Conservation (phyloP, 1,140 invertebrate genomes). For the Drosophila bocqueti region DNA sequence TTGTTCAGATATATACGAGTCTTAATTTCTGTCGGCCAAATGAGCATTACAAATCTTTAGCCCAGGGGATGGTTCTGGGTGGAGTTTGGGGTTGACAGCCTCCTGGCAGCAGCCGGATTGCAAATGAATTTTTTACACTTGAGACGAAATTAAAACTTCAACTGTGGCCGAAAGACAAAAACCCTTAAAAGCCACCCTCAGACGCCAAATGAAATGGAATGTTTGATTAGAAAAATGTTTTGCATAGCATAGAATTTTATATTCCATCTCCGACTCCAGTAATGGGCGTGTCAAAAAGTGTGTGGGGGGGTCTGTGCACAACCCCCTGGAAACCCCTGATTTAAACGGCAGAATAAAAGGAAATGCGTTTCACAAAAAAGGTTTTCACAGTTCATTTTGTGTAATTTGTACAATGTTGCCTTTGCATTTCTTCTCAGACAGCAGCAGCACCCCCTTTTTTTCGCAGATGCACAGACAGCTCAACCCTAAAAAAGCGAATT, state of each 20-base stretch:
- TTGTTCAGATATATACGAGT: slow-evolving; percentile 41
- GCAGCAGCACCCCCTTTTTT: slow-evolving; percentile 11
- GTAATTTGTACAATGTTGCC: slow-evolving; percentile 72
- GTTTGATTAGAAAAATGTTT: slow-evolving; percentile 84
- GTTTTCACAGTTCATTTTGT: slow-evolving; percentile 81
- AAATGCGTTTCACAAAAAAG: slow-evolving; percentile 74
- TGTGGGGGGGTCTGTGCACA: slow-evolving; percentile 2
- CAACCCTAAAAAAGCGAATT: slow-evolving; percentile 70
- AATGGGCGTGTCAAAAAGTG: slow-evolving; percentile 55
- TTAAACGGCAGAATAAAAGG: slow-evolving; percentile 49
- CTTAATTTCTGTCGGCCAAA: slow-evolving; percentile 69
- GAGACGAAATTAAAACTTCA: slow-evolving; percentile 69
- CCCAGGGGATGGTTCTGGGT: slow-evolving; percentile 4
- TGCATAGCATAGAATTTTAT: slow-evolving; percentile 80
- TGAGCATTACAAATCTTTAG: slow-evolving; percentile 62
- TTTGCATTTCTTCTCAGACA: slow-evolving; percentile 56
- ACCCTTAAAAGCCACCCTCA: slow-evolving; percentile 36
- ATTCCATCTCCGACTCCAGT: slow-evolving; percentile 26
- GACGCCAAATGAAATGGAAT: slow-evolving; percentile 76
- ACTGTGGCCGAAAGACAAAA: slow-evolving; percentile 38
- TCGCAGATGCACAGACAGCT: slow-evolving; percentile 32
- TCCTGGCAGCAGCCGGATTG: slow-evolving; percentile 34
- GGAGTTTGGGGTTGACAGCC: slow-evolving; percentile 3
- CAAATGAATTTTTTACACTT: slow-evolving; percentile 80
- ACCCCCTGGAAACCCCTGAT: slow-evolving; percentile 32